Conservation (phyloP, 2,113 vertebrate species). For the Phoxinus phoxinus region DNA sequence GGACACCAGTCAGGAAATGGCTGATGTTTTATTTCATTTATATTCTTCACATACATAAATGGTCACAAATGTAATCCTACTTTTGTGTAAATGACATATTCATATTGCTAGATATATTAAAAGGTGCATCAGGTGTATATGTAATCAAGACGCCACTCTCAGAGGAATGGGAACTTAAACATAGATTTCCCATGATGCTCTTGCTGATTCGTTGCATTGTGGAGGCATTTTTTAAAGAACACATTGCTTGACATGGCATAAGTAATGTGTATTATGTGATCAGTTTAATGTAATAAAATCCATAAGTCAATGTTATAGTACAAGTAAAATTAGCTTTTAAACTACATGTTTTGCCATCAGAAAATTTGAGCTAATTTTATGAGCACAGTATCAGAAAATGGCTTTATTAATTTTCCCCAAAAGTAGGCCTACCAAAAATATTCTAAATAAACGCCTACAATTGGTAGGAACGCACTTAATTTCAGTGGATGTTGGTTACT, state of each 20-base stretch:
- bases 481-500: constrained; percentile 63
- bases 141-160: not conserved
- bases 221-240: not conserved
- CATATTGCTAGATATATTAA: constrained; percentile 7
- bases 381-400: constrained; percentile 64
- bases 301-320: constrained; percentile 58
- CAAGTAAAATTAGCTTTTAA: constrained; percentile 60
- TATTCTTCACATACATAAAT: not conserved
- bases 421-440: constrained; percentile 64
- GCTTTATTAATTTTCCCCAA: constrained; percentile 55
- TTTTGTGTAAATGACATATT: constrained; percentile 20
- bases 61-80: not conserved
- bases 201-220: not conserved
- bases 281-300: constrained; percentile 15
- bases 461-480: constrained; percentile 59
- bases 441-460: constrained; percentile 61
- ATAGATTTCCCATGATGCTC: constrained; percentile 26
- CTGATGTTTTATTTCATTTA: not conserved
- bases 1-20: not conserved
- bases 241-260: not conserved
- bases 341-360: constrained; percentile 64
- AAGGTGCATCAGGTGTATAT: not conserved
- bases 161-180: constrained; percentile 5
- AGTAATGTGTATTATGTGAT: not conserved
- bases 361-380: constrained; percentile 70